Conservation (phyloP, 2,797 vertebrate genomes). For the Myripristis murdjan region DNA sequence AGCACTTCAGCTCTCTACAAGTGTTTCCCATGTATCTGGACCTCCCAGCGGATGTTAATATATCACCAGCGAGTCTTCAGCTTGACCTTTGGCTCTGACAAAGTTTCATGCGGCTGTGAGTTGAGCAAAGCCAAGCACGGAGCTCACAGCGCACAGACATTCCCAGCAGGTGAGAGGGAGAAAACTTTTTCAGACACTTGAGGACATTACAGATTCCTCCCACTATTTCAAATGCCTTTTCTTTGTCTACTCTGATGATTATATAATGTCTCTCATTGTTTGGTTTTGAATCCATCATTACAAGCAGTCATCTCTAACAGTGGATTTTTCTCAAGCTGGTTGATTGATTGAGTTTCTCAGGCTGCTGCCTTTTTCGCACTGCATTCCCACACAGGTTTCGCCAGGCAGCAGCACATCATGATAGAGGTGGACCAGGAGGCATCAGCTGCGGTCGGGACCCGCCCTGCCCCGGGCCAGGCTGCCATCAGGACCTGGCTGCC, state of each 20-base stretch:
- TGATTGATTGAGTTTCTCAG: too few relatives aligned
- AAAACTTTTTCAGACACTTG: not conserved
- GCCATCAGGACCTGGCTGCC: constrained; percentile 51
- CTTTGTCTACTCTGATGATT: too few relatives aligned
- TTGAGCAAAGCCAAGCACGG: constrained; percentile 10
- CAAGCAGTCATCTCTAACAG: too few relatives aligned
- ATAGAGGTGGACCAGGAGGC: constrained; percentile 60
- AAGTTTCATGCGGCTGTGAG: constrained; percentile 25
- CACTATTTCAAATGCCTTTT: too few relatives aligned
- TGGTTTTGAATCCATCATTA: too few relatives aligned
- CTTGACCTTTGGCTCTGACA: constrained; percentile 75
- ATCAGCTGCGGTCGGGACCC: constrained; percentile 21
- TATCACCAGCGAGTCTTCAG: constrained; percentile 66
- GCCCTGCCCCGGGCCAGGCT: constrained; percentile 50
- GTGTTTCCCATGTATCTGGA: constrained; percentile 61
- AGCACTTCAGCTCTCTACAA: constrained; percentile 11
- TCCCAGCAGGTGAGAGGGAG: constrained; percentile 59
- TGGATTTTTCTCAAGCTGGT: too few relatives aligned
- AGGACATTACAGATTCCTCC: too few relatives aligned
- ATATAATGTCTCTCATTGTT: too few relatives aligned
- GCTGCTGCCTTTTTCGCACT: too few relatives aligned
- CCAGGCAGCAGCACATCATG: constrained; percentile 7
- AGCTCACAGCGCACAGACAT: constrained; percentile 27
- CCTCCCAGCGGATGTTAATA: constrained; percentile 76
- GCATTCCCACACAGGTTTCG: constrained; percentile 34